Conservation (phyloP, 2,797 vertebrate genomes). For the Tiaroga cobitis region DNA sequence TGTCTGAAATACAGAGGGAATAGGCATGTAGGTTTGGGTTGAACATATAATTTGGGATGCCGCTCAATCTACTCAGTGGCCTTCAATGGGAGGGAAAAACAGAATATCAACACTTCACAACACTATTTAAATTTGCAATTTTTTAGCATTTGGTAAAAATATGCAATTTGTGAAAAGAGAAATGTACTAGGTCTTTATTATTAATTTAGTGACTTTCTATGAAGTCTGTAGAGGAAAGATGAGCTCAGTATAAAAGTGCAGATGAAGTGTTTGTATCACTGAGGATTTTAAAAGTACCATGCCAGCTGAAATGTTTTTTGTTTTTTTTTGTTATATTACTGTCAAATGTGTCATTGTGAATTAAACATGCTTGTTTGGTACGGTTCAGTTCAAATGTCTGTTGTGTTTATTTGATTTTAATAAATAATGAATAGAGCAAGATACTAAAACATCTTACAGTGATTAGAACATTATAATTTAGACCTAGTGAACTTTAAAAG, state of each 20-base stretch:
- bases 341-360: constrained; percentile 77
- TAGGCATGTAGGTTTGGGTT: neutral
- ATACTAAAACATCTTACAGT: neutral
- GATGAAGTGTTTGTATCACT: constrained; percentile 62
- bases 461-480: neutral
- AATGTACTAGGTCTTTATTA: constrained; percentile 67
- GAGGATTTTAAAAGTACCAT: constrained; percentile 73
- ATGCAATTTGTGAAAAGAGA: constrained; percentile 72
- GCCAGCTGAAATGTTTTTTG: constrained; percentile 73
- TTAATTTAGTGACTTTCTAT: constrained; percentile 72
- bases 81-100: constrained; percentile 6
- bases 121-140: constrained; percentile 20
- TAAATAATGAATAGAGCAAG: neutral
- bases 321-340: constrained; percentile 66
- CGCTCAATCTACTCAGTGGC: constrained; percentile 29
- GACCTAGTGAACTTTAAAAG: neutral
- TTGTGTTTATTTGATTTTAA: neutral
- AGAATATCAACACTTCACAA: neutral
- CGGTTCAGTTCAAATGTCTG: constrained; percentile 53
- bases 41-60: neutral
- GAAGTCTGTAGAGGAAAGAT: constrained; percentile 58
- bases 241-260: constrained; percentile 69
- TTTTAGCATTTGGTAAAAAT: constrained; percentile 59
- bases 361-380: constrained; percentile 75
- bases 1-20: neutral